Conservation (phyloP, 2,888 invertebrate genomes). For the Diabrotica balteata region DNA sequence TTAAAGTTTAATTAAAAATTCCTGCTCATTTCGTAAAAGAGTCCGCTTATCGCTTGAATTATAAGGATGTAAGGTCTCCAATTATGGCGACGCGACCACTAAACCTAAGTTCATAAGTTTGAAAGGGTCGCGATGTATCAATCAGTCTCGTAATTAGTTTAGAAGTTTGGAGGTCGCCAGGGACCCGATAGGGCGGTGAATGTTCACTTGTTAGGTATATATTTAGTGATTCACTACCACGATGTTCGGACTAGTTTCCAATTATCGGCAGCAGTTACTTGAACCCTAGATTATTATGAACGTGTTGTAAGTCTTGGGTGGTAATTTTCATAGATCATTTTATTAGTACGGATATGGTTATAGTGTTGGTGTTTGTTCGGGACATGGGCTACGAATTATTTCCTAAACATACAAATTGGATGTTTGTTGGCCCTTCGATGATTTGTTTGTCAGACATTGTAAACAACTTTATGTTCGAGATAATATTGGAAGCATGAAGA, state of each 20-base stretch:
- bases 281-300: slow-evolving; percentile 33
- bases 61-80: too few species aligned
- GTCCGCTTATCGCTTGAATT: too few species aligned
- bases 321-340: slow-evolving; percentile 32
- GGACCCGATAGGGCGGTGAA: slow-evolving; percentile 38
- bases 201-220: slow-evolving; percentile 38
- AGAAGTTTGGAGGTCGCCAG: slow-evolving; percentile 40
- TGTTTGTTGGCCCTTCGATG: slow-evolving; percentile 15
- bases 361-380: slow-evolving; percentile 25
- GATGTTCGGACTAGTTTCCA: slow-evolving; percentile 33
- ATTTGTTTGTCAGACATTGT: slow-evolving; percentile 14
- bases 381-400: slow-evolving; percentile 12
- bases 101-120: slow-evolving; percentile 10
- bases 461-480: slow-evolving; percentile 8
- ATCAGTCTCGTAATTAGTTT: slow-evolving; percentile 51
- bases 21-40: too few species aligned
- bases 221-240: slow-evolving; percentile 33
- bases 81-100: too few species aligned
- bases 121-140: slow-evolving; percentile 40
- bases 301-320: slow-evolving; percentile 22
- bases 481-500: too few species aligned
- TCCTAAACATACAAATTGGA: slow-evolving; percentile 23
- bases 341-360: slow-evolving; percentile 25
- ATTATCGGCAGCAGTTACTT: slow-evolving; percentile 34
- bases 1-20: too few species aligned